Evolutionary conservation across 2,888 invertebrate species (phyloP).

Genomic region (Atrina japonica): DNA sequence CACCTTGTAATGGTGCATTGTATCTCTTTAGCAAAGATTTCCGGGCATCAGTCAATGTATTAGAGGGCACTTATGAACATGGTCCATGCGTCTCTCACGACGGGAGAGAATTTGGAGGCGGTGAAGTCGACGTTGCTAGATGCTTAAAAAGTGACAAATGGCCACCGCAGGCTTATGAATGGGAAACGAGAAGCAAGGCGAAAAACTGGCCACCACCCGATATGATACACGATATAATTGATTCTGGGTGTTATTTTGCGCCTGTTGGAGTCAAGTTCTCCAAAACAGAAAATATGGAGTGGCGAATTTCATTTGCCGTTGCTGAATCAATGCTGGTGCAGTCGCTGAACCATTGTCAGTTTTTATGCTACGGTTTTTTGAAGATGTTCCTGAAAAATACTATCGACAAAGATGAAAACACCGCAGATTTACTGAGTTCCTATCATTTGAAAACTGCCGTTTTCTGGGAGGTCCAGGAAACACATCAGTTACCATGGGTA

Average conservation of each 20-base stretch:
- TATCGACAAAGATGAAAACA: conserved; percentile 3
- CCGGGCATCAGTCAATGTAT: too few relatives aligned
- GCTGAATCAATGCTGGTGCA: conserved; percentile 12
- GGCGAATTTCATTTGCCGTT: conserved; percentile 22
- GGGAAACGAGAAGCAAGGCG: conserved; percentile 5
- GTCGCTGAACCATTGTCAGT: conserved; percentile 17
- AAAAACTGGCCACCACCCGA: conserved; percentile 3
- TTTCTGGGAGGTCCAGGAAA: conserved; percentile 20
- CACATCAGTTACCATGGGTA: not conserved
- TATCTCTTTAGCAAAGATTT: too few relatives aligned
- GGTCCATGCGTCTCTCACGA: conserved; percentile 16
- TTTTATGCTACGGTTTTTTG: conserved; percentile 22
- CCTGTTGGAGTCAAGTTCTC: conserved; percentile 26
- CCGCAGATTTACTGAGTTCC: conserved; percentile 10
- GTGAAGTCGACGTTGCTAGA: conserved; percentile 13
- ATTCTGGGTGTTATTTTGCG: conserved; percentile 15
- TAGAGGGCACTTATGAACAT: not conserved
- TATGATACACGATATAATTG: not conserved
- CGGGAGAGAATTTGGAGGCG: not conserved
- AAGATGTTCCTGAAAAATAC: conserved; percentile 24
- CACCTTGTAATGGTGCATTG: too few relatives aligned
- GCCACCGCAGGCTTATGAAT: not conserved
- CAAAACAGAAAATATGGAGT: conserved; percentile 13
- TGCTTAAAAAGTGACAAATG: conserved; percentile 5
- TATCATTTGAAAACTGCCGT: conserved; percentile 22